Evolutionary conservation across 2,888 invertebrate genomes (phyloP), one percentile per base, ranked within the genome.

Genomic region (Parnassius glacialis): DNA sequence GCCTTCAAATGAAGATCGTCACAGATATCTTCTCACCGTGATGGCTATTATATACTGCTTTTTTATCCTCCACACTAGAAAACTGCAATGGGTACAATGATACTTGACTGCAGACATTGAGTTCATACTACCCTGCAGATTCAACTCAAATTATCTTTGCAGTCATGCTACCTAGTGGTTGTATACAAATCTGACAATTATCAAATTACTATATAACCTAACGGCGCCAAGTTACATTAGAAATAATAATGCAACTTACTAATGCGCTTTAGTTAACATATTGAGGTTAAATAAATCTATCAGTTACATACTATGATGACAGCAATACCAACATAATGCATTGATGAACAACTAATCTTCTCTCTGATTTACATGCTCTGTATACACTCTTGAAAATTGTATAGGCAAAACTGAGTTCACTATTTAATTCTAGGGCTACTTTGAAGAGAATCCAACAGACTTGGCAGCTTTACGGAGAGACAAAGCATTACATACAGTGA

Each of bases 391-490:
- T 20, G 10, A 11, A 11, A 43, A 43, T 43, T 34, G 10, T 43
- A 10, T 3, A 43, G 9, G 10, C 10, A 34, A 43, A 43, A 43
- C 43, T 52, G 12, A n/a, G 11, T 20, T 12, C 25, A 9, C 9
- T 2, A 25, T 2, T 10, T 52, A 0, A 11, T 50, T 50, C 7
- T 81, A 95, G 95, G 94, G 96, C 25, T 98, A 97, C 86, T 99
- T 99, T 81, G 96, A 97, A 77, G 97, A 98, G 72, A 97, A 99
- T 84, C 97, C 98, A 0, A 92, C 94, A 7, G 99, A 99, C 81
- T 84, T 97, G 57, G 94, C 96, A 70, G 95, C 97, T 0, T 83
- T 99, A 53, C 92, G 97, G 9, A 95, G 98, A 66, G 97, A 97
- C 76, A 96, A 96, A 81, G 95, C 96, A 0, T 84, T 98, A 16